These are phyloP conservation scores for Bombus ignitus DNA, from an alignment of 1,140 invertebrate species.

Conservation along the genomic window DNA sequence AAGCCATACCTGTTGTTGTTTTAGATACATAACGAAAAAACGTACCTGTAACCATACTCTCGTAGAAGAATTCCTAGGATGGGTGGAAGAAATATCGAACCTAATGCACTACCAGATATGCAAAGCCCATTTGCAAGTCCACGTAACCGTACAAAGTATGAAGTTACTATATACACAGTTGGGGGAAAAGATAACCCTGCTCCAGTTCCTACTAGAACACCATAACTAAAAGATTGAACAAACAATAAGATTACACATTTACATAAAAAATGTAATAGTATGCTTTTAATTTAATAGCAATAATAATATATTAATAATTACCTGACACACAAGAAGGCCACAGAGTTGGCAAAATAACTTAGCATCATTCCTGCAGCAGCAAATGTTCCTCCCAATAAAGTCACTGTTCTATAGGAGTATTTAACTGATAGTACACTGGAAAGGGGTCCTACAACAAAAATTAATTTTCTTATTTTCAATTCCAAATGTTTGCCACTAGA, in stretches of 20 bases:
- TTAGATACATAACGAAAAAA: conserved; percentile 16
- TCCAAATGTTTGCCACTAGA: neutral
- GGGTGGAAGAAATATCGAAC: conserved; percentile 91
- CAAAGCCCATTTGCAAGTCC: conserved; percentile 94
- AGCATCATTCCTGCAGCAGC: conserved; percentile 93
- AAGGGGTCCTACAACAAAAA: conserved; percentile 88
- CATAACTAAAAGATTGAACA: conserved; percentile 86
- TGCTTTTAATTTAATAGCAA: neutral
- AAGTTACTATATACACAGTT: conserved; percentile 95
- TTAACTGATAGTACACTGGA: conserved; percentile 94
- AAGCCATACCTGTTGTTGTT: conserved; percentile 12
- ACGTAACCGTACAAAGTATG: conserved; percentile 91
- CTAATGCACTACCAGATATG: conserved; percentile 94
- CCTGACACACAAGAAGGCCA: conserved; percentile 90
- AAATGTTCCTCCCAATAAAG: conserved; percentile 92
- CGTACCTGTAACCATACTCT: conserved; percentile 89
- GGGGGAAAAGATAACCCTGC: conserved; percentile 92
- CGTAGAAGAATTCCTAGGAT: conserved; percentile 87
- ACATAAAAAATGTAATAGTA: neutral
- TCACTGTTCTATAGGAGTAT: conserved; percentile 95
- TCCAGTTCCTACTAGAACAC: conserved; percentile 90
- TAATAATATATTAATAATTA: conserved; percentile 73
- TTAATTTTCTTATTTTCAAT: conserved; percentile 19
- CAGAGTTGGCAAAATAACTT: conserved; percentile 91
- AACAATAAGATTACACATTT: conserved; percentile 1